These are phyloP conservation scores for Hemicordylus capensis DNA, from an alignment of 2,113 vertebrate genomes.

Conservation along the genomic window DNA sequence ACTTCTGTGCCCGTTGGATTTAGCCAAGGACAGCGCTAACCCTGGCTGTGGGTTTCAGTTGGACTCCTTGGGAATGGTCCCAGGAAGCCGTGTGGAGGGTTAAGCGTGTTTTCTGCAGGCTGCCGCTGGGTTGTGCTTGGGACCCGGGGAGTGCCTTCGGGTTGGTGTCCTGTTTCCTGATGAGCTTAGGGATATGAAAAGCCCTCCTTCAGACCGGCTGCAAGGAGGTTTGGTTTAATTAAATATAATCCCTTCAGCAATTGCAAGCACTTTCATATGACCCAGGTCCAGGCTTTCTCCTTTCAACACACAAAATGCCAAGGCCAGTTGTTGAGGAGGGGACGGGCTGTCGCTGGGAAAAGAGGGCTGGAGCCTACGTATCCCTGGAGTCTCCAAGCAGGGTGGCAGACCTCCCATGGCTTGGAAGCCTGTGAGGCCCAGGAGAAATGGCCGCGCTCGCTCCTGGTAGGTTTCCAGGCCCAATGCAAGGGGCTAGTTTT, in stretches of 20 bases:
- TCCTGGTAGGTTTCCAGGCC: neutral
- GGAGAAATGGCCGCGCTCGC: too few relatives aligned
- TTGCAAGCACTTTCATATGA: slow-evolving; percentile 77
- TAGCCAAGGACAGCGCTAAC: too few relatives aligned
- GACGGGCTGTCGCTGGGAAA: neutral
- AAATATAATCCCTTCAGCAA: slow-evolving; percentile 74
- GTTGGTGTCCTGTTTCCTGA: slow-evolving; percentile 29
- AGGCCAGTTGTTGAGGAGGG: rapidly evolving
- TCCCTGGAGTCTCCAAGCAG: neutral
- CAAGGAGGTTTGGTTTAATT: slow-evolving; percentile 68
- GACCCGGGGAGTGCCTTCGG: neutral
- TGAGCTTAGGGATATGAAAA: slow-evolving; percentile 67
- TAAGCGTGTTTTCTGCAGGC: neutral
- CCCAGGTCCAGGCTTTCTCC: slow-evolving; percentile 28
- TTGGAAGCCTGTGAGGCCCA: rapidly evolving
- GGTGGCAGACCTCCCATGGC: neutral
- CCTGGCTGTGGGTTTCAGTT: too few relatives aligned
- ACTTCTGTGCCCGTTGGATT: too few relatives aligned
- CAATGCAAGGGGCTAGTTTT: too few relatives aligned
- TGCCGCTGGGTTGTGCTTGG: neutral
- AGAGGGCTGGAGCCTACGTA: slow-evolving; percentile 72
- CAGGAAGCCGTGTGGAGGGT: neutral
- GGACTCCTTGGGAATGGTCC: neutral
- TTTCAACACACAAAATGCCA: slow-evolving; percentile 12
- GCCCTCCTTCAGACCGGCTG: slow-evolving; percentile 58